A percentile compares a stretch with the other conserved stretches of the same genome.
Evolutionary conservation across 2,797 vertebrate species (phyloP).

Genomic region (Gorsachius magnificus): DNA sequence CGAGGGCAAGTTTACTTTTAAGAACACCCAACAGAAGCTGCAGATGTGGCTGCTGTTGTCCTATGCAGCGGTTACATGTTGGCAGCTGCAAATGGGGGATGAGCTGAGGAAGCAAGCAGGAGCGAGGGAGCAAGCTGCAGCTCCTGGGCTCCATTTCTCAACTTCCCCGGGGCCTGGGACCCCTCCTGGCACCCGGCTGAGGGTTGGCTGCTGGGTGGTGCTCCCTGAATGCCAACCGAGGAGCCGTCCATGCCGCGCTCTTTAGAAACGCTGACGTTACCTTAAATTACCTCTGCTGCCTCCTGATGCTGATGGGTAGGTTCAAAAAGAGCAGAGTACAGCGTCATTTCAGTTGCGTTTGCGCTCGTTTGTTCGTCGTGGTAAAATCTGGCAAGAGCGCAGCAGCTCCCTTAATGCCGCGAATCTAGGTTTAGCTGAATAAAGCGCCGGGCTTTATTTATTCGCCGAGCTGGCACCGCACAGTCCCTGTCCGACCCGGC

Average conservation of each 20-base stretch:
- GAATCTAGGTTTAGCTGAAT: not conserved
- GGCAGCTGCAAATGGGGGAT: not conserved
- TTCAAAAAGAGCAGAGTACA: not conserved
- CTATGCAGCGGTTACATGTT: not conserved
- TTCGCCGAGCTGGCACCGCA: rapidly evolving
- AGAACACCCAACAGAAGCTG: not conserved
- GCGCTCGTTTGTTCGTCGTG: not conserved
- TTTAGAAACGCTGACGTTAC: not conserved
- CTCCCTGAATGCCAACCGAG: not conserved
- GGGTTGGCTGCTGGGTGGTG: not conserved
- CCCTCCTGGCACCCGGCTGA: not conserved
- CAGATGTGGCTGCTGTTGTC: not conserved
- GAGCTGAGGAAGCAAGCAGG: not conserved
- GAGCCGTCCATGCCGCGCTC: not conserved
- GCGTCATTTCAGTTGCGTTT: not conserved
- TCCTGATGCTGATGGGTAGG: not conserved
- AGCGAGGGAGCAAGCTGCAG: not conserved
- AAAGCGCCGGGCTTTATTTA: rapidly evolving
- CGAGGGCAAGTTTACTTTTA: not conserved
- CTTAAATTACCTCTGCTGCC: conserved; percentile 35
- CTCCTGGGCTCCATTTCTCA: not conserved
- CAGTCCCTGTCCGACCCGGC: no score
- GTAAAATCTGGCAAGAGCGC: not conserved
- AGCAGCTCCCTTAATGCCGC: not conserved
- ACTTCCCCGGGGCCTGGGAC: not conserved